phyloP scores from a whole-genome alignment of 2,888 invertebrate species.

The Drosophila limbata region DNA sequence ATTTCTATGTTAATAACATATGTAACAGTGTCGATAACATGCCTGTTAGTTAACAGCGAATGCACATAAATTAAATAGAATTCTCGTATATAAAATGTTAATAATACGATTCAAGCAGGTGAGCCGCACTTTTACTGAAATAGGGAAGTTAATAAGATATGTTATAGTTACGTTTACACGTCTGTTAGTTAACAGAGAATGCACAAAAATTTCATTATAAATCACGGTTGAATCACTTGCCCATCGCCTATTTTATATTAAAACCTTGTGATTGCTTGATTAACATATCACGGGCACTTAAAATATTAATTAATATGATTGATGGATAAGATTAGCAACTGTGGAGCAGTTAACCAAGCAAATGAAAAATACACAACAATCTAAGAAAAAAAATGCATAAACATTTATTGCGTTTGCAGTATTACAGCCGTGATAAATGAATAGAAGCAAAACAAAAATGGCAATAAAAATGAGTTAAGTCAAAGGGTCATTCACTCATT shows the following conservation, averaged over 20 bases:
- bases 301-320: constrained; percentile 55
- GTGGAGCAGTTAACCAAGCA: neutral
- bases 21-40: neutral
- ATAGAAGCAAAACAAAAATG: constrained; percentile 34
- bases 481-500: constrained; percentile 57
- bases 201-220: constrained; percentile 2
- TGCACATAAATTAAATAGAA: neutral
- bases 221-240: constrained; percentile 12
- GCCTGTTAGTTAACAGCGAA: neutral
- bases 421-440: constrained; percentile 51
- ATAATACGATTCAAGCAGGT: neutral
- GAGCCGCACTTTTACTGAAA: too few relatives aligned
- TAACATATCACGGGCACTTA: constrained; percentile 50
- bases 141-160: neutral
- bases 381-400: neutral
- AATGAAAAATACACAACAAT: neutral
- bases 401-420: neutral
- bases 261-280: constrained; percentile 51
- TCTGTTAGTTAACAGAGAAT: neutral
- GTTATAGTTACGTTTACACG: neutral
- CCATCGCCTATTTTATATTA: constrained; percentile 29
- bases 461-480: constrained; percentile 32
- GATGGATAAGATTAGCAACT: constrained; percentile 42
- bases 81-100: too few relatives aligned
- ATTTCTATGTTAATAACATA: neutral